These are phyloP conservation scores for Drosophila tanythrix DNA, from an alignment of 2,888 invertebrate genomes.

Conservation along the genomic window DNA sequence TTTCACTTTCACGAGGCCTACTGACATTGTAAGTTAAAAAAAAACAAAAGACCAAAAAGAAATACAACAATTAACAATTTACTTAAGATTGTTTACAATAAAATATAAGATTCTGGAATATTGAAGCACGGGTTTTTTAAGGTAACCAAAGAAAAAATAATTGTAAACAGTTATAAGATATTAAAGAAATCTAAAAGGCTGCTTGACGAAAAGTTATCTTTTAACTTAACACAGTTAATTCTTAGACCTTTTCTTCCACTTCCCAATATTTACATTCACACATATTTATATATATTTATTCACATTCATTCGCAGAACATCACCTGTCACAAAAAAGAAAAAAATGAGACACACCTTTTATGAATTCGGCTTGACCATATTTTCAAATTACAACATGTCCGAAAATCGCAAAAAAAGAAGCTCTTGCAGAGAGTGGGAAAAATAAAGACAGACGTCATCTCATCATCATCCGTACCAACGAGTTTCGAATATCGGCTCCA, in stretches of 20 bases:
- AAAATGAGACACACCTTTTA: conserved; percentile 45
- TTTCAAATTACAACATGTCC: conserved; percentile 52
- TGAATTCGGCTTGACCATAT: conserved; percentile 47
- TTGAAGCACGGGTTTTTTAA: neutral
- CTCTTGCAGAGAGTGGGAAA: neutral
- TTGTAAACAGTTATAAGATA: neutral
- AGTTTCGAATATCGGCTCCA: conserved; percentile 26
- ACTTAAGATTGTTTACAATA: neutral
- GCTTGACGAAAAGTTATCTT: neutral
- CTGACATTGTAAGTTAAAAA: conserved; percentile 24
- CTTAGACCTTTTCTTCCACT: conserved; percentile 1
- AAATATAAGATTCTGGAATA: neutral
- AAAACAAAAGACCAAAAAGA: conserved; percentile 1
- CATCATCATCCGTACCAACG: conserved; percentile 26
- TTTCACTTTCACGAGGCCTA: conserved; percentile 68
- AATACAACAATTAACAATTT: neutral
- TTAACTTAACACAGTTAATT: too few relatives aligned
- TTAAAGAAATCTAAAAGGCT: neutral
- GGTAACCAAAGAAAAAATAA: neutral
- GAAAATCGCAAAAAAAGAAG: conserved; percentile 14
- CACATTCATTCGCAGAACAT: conserved; percentile 19
- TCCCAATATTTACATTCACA: neutral
- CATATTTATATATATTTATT: neutral
- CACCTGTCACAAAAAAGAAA: conserved; percentile 45
- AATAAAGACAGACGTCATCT: conserved; percentile 7